phyloP scores from a whole-genome alignment of 2,888 invertebrate genomes.

The Oeneis ivallda region DNA sequence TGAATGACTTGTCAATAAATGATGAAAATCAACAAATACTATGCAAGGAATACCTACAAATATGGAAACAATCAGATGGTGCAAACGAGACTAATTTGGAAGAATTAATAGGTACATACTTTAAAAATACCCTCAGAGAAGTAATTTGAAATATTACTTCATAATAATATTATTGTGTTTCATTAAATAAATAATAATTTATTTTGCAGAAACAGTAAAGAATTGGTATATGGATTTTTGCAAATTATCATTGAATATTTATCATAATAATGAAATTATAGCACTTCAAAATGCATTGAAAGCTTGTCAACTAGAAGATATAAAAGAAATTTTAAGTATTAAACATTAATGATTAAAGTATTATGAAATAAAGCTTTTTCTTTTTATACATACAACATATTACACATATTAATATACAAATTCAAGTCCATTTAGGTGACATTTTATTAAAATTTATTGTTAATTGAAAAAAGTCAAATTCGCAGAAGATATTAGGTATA shows the following conservation, averaged over 20 bases:
- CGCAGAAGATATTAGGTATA: too few species aligned
- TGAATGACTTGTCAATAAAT: constrained; percentile 53
- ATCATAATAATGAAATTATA: constrained; percentile 46
- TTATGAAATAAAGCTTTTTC: not conserved
- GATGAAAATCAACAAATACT: constrained; percentile 53
- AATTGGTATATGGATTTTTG: constrained; percentile 70
- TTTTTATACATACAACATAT: not conserved
- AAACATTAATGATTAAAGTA: constrained; percentile 29
- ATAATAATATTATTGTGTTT: not conserved
- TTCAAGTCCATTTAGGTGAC: too few species aligned
- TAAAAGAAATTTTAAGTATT: constrained; percentile 51
- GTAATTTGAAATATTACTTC: too few species aligned
- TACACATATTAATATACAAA: not conserved
- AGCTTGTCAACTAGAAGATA: constrained; percentile 51
- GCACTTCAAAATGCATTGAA: constrained; percentile 52
- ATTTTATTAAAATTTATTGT: too few species aligned
- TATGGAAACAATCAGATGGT: constrained; percentile 49
- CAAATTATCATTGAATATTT: constrained; percentile 51
- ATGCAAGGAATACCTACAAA: constrained; percentile 63
- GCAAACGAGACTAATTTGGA: constrained; percentile 53
- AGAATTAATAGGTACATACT: constrained; percentile 66
- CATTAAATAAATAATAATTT: constrained; percentile 1
- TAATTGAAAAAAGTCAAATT: too few species aligned
- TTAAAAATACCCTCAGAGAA: constrained; percentile 33
- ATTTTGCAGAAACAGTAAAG: constrained; percentile 54